Conservation (phyloP, 2,888 invertebrate species). For the Itoplectis maculator region DNA sequence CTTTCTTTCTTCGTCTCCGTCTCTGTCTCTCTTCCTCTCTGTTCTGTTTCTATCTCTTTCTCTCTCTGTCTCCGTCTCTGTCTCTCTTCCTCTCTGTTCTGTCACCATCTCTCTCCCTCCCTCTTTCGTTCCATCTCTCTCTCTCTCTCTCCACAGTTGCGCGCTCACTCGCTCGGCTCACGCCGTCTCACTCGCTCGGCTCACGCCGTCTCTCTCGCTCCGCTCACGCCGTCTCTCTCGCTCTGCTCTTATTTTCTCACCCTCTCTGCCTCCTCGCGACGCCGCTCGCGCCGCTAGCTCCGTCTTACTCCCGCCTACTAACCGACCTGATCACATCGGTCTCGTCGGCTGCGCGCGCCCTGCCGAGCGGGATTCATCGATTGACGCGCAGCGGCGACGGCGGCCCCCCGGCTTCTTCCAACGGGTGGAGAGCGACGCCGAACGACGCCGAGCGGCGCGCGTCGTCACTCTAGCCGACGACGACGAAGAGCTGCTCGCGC, state of each 20-base stretch:
- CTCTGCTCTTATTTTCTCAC: slow-evolving; percentile 66
- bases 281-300: slow-evolving; percentile 25
- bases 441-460: slow-evolving; percentile 14
- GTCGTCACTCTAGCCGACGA: slow-evolving; percentile 19
- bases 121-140: slow-evolving; percentile 55
- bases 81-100: slow-evolving; percentile 30
- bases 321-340: slow-evolving; percentile 79
- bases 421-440: slow-evolving; percentile 5
- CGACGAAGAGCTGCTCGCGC: slow-evolving; percentile 1
- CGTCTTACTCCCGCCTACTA: slow-evolving; percentile 73
- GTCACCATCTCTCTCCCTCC: slow-evolving; percentile 31
- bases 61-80: slow-evolving; percentile 60
- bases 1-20: slow-evolving; percentile 14
- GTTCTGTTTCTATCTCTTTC: not conserved
- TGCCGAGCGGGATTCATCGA: slow-evolving; percentile 67
- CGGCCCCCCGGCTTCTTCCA: slow-evolving; percentile 43
- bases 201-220: slow-evolving; percentile 54
- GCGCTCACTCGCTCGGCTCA: slow-evolving; percentile 51
- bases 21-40: slow-evolving; percentile 34
- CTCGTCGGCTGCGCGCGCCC: slow-evolving; percentile 63
- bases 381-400: too few species aligned
- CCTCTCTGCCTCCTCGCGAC: slow-evolving; percentile 71
- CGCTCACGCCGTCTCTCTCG: slow-evolving; percentile 45
- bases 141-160: slow-evolving; percentile 27
- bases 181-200: slow-evolving; percentile 49